Conservation (phyloP, 2,113 vertebrate species). For the Poeciliopsis prolifica region DNA sequence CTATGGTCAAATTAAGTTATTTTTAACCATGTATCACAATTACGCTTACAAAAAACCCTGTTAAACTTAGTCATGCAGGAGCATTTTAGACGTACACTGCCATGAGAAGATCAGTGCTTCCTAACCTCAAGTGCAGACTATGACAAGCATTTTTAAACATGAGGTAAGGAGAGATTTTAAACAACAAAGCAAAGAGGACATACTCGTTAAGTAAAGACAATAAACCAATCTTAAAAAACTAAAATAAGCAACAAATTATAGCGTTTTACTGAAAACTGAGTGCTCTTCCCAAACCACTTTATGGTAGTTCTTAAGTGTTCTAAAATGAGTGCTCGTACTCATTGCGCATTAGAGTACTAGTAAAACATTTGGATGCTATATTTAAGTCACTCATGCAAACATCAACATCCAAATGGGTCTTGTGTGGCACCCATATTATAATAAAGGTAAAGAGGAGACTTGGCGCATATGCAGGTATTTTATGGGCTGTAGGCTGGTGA, state of each 20-base stretch:
- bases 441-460: too few species aligned
- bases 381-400: too few species aligned
- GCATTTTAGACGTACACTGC: not conserved
- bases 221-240: not conserved
- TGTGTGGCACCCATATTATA: too few species aligned
- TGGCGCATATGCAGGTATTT: too few species aligned
- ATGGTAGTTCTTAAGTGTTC: not conserved
- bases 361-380: not conserved
- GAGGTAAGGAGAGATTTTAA: not conserved
- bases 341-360: not conserved
- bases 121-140: not conserved
- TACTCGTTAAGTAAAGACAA: too few species aligned
- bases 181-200: too few species aligned
- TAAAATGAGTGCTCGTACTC: not conserved
- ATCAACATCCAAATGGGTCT: too few species aligned
- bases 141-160: not conserved
- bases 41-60: conserved; percentile 20
- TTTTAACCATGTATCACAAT: not conserved
- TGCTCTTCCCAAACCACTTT: not conserved
- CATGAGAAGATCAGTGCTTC: too few species aligned
- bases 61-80: conserved; percentile 28
- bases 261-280: too few species aligned
- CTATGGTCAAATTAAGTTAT: conserved; percentile 25
- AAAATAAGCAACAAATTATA: too few species aligned
- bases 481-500: too few species aligned